phyloP scores from a whole-genome alignment of 2,888 invertebrate species.

The Leucophenga montana region DNA sequence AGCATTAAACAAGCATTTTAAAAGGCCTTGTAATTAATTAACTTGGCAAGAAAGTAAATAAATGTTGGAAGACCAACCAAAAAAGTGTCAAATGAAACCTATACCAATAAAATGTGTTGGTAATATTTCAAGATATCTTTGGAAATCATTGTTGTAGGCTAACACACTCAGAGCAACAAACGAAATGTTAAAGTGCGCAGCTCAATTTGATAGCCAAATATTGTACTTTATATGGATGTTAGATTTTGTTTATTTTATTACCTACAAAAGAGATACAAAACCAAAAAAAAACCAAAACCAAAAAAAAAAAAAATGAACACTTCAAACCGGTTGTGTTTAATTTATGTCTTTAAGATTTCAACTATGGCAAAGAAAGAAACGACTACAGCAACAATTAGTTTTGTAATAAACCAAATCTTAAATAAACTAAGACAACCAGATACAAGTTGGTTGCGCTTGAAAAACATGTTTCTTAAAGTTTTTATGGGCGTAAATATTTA shows the following conservation, averaged over 20 bases:
- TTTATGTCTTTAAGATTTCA: no score
- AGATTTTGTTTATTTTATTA: no score
- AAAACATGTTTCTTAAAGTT: constrained; percentile 7
- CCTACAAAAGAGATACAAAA: no score
- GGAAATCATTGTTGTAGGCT: background rate
- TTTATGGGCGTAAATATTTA: no score
- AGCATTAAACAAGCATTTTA: background rate
- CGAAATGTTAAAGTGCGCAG: no score
- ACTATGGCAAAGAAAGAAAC: background rate
- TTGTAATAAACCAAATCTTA: constrained; percentile 13
- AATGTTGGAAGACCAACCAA: background rate
- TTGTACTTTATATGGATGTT: no score
- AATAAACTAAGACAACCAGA: no score
- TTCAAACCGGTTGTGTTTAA: constrained; percentile 14
- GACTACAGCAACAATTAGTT: constrained; percentile 7
- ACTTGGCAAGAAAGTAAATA: background rate
- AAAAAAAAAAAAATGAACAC: no score
- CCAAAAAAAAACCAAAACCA: no score
- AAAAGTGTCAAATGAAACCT: background rate
- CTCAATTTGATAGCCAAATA: no score
- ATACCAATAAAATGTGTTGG: background rate
- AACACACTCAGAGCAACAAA: no score
- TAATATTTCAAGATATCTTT: background rate
- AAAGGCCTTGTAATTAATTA: constrained; percentile 21
- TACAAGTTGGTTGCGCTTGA: constrained; percentile 21